Conservation (phyloP, 2,888 invertebrate species). For the Clepsis dumicolana region DNA sequence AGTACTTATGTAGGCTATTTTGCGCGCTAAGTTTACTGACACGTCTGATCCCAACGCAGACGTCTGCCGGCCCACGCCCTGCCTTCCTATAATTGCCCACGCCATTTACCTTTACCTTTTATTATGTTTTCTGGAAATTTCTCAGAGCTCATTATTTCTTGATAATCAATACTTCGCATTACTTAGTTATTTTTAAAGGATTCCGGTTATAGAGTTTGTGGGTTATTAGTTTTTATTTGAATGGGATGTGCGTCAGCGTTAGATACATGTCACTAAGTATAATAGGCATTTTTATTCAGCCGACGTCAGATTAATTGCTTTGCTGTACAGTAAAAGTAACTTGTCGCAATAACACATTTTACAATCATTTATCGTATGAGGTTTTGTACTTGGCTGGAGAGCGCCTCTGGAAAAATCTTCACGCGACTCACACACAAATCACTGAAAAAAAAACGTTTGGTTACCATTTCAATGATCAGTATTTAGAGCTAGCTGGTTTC, state of each 20-base stretch:
- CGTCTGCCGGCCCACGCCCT: constrained; percentile 74
- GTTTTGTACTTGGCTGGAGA: too few species aligned
- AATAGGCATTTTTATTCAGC: too few species aligned
- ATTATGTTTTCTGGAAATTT: constrained; percentile 5
- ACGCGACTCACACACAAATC: too few species aligned
- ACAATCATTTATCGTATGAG: too few species aligned
- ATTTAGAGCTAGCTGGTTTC: neutral
- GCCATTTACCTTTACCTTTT: constrained; percentile 18
- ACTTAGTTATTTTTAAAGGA: constrained; percentile 9
- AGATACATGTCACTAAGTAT: too few species aligned
- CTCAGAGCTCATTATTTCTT: neutral
- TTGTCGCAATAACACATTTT: too few species aligned
- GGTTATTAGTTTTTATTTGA: neutral
- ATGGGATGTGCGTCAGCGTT: neutral
- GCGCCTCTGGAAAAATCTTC: too few species aligned
- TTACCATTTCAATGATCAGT: neutral
- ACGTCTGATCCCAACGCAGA: constrained; percentile 58
- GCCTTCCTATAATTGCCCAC: constrained; percentile 14
- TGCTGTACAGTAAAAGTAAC: too few species aligned
- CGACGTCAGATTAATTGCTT: too few species aligned
- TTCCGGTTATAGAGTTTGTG: neutral
- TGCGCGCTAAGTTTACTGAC: constrained; percentile 61
- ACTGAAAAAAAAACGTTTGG: too few species aligned
- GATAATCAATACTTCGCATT: neutral
- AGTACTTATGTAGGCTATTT: too few species aligned